These are phyloP conservation scores for Bubo scandiacus DNA, from an alignment of 2,113 vertebrate genomes.

Conservation along the genomic window DNA sequence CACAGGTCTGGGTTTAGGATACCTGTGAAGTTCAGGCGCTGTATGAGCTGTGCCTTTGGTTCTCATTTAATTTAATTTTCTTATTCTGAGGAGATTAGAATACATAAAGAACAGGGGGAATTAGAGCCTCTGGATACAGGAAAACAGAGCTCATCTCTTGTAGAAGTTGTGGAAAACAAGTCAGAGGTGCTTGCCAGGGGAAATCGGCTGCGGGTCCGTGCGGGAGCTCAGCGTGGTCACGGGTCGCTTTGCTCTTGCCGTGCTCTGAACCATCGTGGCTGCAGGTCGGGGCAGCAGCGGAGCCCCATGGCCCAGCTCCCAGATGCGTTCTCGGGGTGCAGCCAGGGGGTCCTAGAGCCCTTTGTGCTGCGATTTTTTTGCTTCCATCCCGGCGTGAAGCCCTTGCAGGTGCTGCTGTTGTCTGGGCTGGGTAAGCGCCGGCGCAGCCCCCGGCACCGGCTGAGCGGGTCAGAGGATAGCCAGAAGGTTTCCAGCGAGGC, in stretches of 20 bases:
- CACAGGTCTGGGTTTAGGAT: background rate
- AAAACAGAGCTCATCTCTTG: background rate
- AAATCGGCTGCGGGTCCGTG: too few species aligned
- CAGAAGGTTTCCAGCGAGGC: background rate
- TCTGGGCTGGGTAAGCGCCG: background rate
- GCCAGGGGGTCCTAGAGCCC: fast-evolving
- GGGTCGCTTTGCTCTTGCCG: background rate
- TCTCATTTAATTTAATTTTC: background rate
- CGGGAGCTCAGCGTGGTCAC: fast-evolving
- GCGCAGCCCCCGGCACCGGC: background rate
- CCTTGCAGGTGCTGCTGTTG: background rate
- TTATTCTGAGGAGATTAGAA: background rate
- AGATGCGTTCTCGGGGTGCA: fast-evolving
- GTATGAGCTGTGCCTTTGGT: fast-evolving
- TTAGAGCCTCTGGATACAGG: background rate
- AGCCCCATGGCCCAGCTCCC: background rate
- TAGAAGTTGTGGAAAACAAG: background rate
- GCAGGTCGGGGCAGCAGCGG: background rate
- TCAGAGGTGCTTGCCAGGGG: background rate
- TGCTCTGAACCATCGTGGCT: background rate
- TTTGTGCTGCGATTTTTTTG: background rate
- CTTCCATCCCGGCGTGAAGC: fast-evolving
- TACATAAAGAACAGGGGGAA: background rate
- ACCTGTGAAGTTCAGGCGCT: background rate
- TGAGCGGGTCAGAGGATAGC: too few species aligned